Conservation (phyloP, 2,797 vertebrate genomes). For the Onychomys torridus region DNA sequence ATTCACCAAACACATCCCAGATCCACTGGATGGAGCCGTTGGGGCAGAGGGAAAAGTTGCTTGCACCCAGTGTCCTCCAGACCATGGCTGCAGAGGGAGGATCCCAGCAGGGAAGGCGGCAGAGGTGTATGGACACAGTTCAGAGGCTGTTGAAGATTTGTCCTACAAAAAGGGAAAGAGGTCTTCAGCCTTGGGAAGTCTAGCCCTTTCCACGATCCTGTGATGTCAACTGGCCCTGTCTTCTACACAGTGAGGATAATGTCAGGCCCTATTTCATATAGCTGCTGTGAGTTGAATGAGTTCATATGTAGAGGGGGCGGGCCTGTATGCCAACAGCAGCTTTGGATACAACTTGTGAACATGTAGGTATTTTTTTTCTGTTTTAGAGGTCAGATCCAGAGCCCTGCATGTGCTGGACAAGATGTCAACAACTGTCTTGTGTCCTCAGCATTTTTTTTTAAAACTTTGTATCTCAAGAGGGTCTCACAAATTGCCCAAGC, state of each 20-base stretch:
- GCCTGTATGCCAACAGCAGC: not conserved
- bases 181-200: not conserved
- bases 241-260: not conserved
- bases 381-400: not conserved
- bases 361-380: not conserved
- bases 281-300: no score
- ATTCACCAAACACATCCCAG: slow-evolving; percentile 92
- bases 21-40: slow-evolving; percentile 93
- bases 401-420: no score
- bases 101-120: rapidly evolving
- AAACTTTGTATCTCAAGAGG: not conserved
- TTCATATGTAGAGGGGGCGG: rapidly evolving
- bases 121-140: not conserved
- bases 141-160: not conserved
- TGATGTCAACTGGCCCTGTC: not conserved
- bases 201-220: not conserved
- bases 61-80: slow-evolving; percentile 39
- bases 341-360: not conserved
- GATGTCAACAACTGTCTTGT: not conserved
- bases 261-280: not conserved
- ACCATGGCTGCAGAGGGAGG: slow-evolving; percentile 22
- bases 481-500: not conserved
- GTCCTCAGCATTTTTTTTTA: no score
- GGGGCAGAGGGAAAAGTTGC: slow-evolving; percentile 92
- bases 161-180: not conserved